phyloP scores from a whole-genome alignment of 2,888 invertebrate genomes.

The Arrhopalites spinosus region DNA sequence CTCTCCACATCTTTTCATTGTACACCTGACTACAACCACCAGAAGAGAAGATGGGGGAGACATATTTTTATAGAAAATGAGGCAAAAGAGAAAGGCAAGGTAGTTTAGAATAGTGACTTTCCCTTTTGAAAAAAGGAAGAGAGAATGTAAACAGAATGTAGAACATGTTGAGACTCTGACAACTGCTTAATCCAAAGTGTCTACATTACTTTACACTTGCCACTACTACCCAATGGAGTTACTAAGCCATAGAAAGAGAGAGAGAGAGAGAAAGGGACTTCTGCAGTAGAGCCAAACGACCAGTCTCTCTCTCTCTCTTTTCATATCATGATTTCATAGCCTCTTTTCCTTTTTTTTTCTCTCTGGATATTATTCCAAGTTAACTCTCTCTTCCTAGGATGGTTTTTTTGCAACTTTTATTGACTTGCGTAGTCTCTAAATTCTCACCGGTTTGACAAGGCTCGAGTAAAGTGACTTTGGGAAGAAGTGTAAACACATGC shows the following conservation, averaged over 20 bases:
- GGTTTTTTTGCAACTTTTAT: not conserved
- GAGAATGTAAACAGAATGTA: no score
- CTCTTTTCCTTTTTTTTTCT: not conserved
- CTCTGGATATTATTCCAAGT: not conserved
- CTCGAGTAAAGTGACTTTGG: not conserved
- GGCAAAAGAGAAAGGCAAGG: no score
- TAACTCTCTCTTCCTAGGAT: no score
- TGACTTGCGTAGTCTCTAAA: not conserved
- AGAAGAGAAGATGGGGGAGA: not conserved
- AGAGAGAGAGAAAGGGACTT: not conserved
- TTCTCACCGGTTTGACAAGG: not conserved
- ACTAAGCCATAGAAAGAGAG: not conserved
- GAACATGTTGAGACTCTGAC: no score
- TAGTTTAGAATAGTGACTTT: no score
- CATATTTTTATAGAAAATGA: no score
- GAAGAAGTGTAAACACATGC: not conserved
- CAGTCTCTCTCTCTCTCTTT: no score
- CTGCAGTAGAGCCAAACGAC: no score
- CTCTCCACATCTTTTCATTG: not conserved
- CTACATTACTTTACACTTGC: not conserved
- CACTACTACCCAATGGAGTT: no score
- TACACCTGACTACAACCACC: not conserved
- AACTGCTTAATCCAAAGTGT: conserved; percentile 5
- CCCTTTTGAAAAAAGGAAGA: no score
- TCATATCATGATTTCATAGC: not conserved